Conservation (phyloP, 1,140 invertebrate species). For the Brachionus rotundiformis region DNA sequence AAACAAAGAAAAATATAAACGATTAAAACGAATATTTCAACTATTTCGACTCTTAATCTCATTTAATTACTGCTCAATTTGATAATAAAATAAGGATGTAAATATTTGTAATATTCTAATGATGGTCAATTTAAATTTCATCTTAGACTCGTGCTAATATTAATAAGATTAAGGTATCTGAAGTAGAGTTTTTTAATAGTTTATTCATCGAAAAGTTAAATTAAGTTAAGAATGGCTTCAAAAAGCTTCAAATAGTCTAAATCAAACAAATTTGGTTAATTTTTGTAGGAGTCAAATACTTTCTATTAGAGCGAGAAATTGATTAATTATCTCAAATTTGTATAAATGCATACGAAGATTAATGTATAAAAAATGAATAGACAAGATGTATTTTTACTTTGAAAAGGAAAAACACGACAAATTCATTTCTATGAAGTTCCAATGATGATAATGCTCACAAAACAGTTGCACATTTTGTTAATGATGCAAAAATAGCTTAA, state of each 20-base stretch:
- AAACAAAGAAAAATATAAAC: background rate
- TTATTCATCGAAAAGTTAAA: background rate
- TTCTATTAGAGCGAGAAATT: background rate
- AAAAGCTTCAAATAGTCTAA: conserved; percentile 33
- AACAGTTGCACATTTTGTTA: conserved; percentile 28
- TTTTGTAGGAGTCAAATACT: background rate
- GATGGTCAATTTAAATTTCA: conserved; percentile 43
- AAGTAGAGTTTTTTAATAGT: conserved; percentile 1
- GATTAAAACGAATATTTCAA: conserved; percentile 25
- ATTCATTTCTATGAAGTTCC: background rate
- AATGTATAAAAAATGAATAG: conserved; percentile 27
- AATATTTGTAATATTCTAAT: conserved; percentile 48
- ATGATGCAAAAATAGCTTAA: background rate
- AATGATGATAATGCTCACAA: background rate
- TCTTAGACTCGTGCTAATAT: conserved; percentile 43
- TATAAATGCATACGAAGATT: background rate
- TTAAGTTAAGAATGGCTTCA: conserved; percentile 2
- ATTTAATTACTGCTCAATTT: conserved; percentile 18
- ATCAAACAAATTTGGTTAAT: conserved; percentile 33
- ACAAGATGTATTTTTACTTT: background rate
- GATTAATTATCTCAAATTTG: conserved; percentile 22
- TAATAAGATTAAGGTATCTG: conserved; percentile 28
- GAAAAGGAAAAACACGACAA: background rate
- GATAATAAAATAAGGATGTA: conserved; percentile 4
- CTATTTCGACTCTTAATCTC: conserved; percentile 34